Evolutionary conservation across 1,140 invertebrate species (phyloP).

Genomic region (Bursaphelenchus mucronatus): DNA sequence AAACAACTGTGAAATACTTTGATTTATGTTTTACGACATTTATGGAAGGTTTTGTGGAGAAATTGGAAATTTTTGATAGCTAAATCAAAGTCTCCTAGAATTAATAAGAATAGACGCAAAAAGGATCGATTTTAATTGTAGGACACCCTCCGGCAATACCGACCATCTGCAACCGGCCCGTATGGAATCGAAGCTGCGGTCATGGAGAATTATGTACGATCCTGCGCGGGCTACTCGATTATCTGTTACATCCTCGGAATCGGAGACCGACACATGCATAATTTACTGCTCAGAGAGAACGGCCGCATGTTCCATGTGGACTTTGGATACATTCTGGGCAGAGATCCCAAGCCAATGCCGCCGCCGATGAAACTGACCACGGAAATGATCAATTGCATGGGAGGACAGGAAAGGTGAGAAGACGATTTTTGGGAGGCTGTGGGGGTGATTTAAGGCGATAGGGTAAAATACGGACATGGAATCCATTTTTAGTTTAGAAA

Average conservation of each 20-base stretch:
- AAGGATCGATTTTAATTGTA: no score
- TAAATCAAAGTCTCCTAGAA: no score
- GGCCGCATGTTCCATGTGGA: constrained; percentile 95
- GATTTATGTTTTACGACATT: no score
- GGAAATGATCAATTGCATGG: constrained; percentile 99
- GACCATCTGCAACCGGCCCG: constrained; percentile 78
- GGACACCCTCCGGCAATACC: constrained; percentile 75
- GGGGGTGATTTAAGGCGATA: no score
- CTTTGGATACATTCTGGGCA: constrained; percentile 95
- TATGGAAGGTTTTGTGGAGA: no score
- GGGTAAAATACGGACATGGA: no score
- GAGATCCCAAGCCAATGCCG: constrained; percentile 94
- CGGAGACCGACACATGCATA: constrained; percentile 95
- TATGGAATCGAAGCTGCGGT: constrained; percentile 86
- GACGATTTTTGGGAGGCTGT: neutral
- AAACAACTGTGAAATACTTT: no score
- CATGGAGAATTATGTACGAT: constrained; percentile 91
- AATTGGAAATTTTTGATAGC: no score
- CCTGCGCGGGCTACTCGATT: constrained; percentile 92
- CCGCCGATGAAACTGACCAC: constrained; percentile 97
- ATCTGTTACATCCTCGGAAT: constrained; percentile 96
- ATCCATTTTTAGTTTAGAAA: no score
- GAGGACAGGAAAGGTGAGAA: constrained; percentile 70
- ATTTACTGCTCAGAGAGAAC: constrained; percentile 70
- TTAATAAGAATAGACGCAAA: no score